A percentile compares a stretch with the other conserved stretches of the same genome.
These are phyloP conservation scores for Ochropleura leucogaster DNA, from an alignment of 2,888 invertebrate genomes.

Conservation along the genomic window DNA sequence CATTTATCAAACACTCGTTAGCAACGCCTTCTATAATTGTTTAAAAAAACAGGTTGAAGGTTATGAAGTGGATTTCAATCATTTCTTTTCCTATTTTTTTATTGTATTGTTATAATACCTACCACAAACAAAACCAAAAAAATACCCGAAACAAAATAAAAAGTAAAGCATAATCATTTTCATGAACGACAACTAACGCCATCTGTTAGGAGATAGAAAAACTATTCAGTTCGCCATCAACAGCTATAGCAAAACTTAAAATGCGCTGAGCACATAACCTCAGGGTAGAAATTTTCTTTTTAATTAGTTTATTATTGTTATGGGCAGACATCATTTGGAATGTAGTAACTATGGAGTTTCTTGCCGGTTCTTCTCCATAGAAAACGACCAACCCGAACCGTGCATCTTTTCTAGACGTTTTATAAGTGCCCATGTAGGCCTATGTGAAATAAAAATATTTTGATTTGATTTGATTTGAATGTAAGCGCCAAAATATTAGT, in stretches of 20 bases:
- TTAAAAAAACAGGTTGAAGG: background rate
- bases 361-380: too few relatives aligned
- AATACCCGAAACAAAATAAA: background rate
- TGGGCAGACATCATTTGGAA: too few relatives aligned
- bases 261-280: background rate
- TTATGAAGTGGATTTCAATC: background rate
- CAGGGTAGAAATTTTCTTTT: background rate
- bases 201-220: constrained; percentile 21
- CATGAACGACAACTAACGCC: constrained; percentile 14
- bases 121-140: too few relatives aligned
- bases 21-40: background rate
- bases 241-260: background rate
- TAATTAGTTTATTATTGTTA: too few relatives aligned
- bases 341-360: too few relatives aligned
- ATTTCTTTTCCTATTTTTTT: background rate
- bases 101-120: background rate
- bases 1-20: background rate
- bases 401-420: too few relatives aligned
- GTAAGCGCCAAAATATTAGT: background rate
- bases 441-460: too few relatives aligned
- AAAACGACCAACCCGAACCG: too few relatives aligned
- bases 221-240: background rate
- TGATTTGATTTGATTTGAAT: too few relatives aligned
- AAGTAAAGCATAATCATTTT: background rate
- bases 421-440: too few relatives aligned